Percentiles rank a stretch among this genome's conserved stretches.
phyloP scores from a whole-genome alignment of 2,888 invertebrate species.

The Serrognathus titanus region DNA sequence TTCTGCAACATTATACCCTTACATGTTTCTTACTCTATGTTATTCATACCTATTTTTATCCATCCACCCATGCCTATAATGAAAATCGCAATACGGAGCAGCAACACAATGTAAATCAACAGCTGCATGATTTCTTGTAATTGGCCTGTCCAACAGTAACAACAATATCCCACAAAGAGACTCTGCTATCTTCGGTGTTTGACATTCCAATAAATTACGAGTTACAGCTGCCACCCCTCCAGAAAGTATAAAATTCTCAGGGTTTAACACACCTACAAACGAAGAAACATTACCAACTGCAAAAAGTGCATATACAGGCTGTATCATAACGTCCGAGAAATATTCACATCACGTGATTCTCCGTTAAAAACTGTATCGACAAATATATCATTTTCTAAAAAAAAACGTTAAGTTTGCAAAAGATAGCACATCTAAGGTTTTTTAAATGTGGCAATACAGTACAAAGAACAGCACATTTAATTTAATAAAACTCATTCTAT shows the following conservation, averaged over 20 bases:
- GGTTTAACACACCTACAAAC: conserved; percentile 71
- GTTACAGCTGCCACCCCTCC: conserved; percentile 82
- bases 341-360: too few relatives aligned
- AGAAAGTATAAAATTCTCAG: conserved; percentile 72
- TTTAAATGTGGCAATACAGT: too few relatives aligned
- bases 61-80: conserved; percentile 69
- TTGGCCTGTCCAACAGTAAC: conserved; percentile 80
- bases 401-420: too few relatives aligned
- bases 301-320: neutral
- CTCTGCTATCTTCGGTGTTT: conserved; percentile 86
- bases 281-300: neutral
- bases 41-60: conserved; percentile 64
- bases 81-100: conserved; percentile 92
- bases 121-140: conserved; percentile 69
- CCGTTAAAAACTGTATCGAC: too few relatives aligned
- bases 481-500: too few relatives aligned
- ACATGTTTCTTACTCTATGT: too few relatives aligned
- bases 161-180: conserved; percentile 84
- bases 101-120: conserved; percentile 84
- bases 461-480: too few relatives aligned
- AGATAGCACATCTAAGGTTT: too few relatives aligned
- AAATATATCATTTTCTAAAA: too few relatives aligned
- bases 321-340: too few relatives aligned
- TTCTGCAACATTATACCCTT: too few relatives aligned
- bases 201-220: conserved; percentile 79